Conservation (phyloP, 2,797 vertebrate species). For the Sarcophilus harrisii region DNA sequence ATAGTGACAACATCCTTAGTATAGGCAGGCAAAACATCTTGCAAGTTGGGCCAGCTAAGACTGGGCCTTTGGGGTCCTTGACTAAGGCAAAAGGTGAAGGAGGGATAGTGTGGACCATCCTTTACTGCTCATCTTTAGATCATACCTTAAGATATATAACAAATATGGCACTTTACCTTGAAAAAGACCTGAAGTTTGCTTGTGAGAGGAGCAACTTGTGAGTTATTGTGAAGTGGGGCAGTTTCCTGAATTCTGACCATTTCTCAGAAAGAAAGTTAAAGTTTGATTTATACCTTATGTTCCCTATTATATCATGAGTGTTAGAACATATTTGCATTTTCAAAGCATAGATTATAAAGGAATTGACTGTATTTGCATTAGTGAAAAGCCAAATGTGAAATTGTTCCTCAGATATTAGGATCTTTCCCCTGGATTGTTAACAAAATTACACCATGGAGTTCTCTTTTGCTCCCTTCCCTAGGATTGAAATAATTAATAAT, state of each 20-base stretch:
- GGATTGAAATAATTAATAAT: background rate
- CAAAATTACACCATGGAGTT: background rate
- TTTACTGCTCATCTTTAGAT: background rate
- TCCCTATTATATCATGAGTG: background rate
- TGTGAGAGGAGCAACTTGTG: background rate
- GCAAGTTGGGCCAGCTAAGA: background rate
- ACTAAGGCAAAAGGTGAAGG: background rate
- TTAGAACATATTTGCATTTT: background rate
- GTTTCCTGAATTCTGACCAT: background rate
- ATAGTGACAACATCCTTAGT: background rate
- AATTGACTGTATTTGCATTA: background rate
- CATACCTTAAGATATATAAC: background rate
- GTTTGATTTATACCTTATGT: background rate
- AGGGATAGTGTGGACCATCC: background rate
- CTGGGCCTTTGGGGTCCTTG: background rate
- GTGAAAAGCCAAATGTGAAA: background rate
- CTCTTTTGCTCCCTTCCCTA: background rate
- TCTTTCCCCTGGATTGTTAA: background rate
- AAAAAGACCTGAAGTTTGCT: background rate
- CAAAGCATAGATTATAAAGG: background rate
- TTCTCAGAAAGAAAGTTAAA: background rate
- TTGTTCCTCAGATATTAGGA: background rate
- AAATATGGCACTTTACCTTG: background rate
- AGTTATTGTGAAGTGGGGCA: background rate
- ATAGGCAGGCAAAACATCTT: background rate